Evolutionary conservation across 2,797 vertebrate species (phyloP), one percentile per base, ranked within the genome.

Genomic region (Cynopterus sphinx): DNA sequence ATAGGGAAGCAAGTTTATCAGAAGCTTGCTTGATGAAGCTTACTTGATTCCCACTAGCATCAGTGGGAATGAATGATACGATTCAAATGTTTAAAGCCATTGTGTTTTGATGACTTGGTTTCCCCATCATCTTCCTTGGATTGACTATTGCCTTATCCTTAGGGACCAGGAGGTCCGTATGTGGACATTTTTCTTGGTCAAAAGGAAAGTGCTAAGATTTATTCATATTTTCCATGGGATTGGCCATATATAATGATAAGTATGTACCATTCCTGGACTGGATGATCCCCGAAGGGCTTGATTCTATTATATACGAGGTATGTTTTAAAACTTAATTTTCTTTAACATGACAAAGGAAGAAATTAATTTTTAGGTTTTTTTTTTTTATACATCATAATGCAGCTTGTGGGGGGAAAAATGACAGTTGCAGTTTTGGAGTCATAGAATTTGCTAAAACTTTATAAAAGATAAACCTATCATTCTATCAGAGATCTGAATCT

Each of bases 291-390:
- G 21, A 75, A 91, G 10, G 36, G 16, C 46, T 81, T 85, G 22
- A 65, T 84, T 93, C 41, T 90, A 2, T 90, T 86, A 28, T 63
- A 61, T 51, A 57, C 49, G 39, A 65, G 26, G 22, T 91, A 6
- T 51, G 91, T 79, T 96, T 87, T 24, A 86, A 70, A 90, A 53
- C 59, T 28, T 79, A 46, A 71, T 90, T 83, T 96, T 6, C 73
- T 81, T 87, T 74, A 91, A 87, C 3, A 4, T 57, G 65, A n/a
- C 63, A 96, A 87, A 65, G 75, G 73, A 67, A 83, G 31, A 70
- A 79, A 81, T 74, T 63, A 81, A 70, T 49, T 91, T 88, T 90
- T 92, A 81, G 39, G 33, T 33, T 33, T 21, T 87, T 93, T 21
- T 87, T 93, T 83, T 93, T n/a, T 67, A 1, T 77, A 55, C 6